These are phyloP conservation scores for Pogoniulus pusillus DNA, from an alignment of 2,797 vertebrate genomes.

Conservation along the genomic window DNA sequence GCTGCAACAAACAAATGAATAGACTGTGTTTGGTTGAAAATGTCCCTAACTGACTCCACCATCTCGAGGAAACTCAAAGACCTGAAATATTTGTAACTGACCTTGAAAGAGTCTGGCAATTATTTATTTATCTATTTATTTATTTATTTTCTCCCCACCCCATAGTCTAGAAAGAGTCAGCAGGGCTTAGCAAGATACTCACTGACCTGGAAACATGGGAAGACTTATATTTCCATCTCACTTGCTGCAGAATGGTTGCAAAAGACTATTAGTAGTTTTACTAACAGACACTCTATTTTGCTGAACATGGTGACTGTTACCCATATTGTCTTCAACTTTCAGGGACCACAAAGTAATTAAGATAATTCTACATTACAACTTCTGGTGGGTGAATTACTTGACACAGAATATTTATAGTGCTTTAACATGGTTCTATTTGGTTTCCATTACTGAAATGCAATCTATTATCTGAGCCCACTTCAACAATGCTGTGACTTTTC, in stretches of 20 bases:
- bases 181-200: not conserved
- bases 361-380: not conserved
- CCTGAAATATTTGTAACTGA: conserved; percentile 44
- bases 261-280: conserved; percentile 14
- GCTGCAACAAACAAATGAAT: not conserved
- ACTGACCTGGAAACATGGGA: conserved; percentile 45
- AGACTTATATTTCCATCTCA: conserved; percentile 36
- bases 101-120: conserved; percentile 13
- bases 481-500: not conserved
- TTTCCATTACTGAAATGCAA: not conserved
- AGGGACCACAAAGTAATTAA: not conserved
- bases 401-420: not conserved
- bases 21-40: not conserved
- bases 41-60: not conserved
- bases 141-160: no score
- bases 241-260: not conserved
- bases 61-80: not conserved
- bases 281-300: not conserved
- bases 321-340: not conserved
- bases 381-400: not conserved
- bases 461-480: not conserved
- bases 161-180: conserved; percentile 29
- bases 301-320: not conserved
- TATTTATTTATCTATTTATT: no score
- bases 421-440: not conserved